phyloP scores from a whole-genome alignment of 2,113 vertebrate species.

The Eleginops maclovinus region DNA sequence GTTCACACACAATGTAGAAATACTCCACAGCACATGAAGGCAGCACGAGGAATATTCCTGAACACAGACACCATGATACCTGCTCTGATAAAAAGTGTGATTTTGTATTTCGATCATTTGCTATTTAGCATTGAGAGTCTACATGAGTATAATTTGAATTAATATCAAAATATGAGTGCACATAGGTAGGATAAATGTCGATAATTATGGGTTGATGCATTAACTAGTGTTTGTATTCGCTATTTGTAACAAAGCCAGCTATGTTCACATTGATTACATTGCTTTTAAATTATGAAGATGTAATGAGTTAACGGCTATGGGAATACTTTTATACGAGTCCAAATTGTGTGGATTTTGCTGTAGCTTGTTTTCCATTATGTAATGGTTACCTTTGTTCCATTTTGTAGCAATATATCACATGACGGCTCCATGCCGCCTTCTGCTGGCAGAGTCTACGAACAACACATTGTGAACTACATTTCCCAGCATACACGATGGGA shows the following conservation, averaged over 20 bases:
- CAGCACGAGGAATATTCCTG: constrained; percentile 61
- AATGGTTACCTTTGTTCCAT: constrained; percentile 60
- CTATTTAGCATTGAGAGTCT: no score
- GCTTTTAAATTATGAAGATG: background rate
- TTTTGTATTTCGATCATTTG: background rate
- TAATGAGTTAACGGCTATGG: background rate
- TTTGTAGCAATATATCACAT: background rate
- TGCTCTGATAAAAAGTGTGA: background rate
- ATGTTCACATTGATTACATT: background rate
- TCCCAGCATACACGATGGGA: constrained; percentile 46
- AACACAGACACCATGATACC: constrained; percentile 36
- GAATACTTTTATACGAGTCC: background rate
- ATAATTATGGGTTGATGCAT: background rate
- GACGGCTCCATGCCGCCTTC: constrained; percentile 39
- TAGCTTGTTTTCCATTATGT: constrained; percentile 52
- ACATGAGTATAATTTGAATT: background rate
- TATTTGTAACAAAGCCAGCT: constrained; percentile 2
- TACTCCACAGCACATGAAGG: constrained; percentile 18
- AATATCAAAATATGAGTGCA: background rate
- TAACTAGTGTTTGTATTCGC: background rate
- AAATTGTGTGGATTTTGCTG: background rate
- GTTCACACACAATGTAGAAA: background rate
- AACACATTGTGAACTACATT: constrained; percentile 34
- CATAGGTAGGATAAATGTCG: background rate
- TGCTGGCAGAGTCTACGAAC: constrained; percentile 10